Base-by-base conservation (phyloP, 2,113 vertebrate genomes). In the Vimba vimba region DNA sequence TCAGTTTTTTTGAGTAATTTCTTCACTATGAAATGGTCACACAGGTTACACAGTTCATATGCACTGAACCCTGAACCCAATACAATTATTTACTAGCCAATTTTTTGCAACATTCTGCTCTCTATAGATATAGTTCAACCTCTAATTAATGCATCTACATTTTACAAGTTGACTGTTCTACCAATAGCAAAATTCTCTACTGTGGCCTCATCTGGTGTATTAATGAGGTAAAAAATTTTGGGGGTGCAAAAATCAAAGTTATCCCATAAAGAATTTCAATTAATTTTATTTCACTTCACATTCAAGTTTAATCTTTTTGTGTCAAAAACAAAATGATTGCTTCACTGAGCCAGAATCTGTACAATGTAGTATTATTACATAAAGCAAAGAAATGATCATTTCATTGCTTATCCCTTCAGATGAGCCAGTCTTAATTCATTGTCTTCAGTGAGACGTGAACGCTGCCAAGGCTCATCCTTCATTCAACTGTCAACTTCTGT, bases 401-500 rank as follows among this genome's bases (percentile, higher is more conserved):
- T 75, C 57, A 17, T 43, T 43, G 7, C 25, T 47, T 76, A 23
- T 78, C 47, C 59, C 30, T 17, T 36, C 83, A n/a, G 74, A 64
- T 30, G 17, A 52, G 27, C 30, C 59, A 45, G 43, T 76, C 79
- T 62, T 9, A 77, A 47, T 47, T 85, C 47, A 39, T 23, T 6
- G 33, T 45, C 75, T 66, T 27, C 60, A 36, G 74, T 47, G 74
- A 78, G 45, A 55, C 57, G 27, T 33, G n/a, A 33, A 62, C 8
- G 21, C 57, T 19, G 45, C 15, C 39, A 60, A 52, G 79, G 45
- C 45, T 78, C 59, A 59, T 57, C 17, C 80, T 21, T 36, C 73
- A 82, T 55, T 78, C 39, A 6, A 6, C 47, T 83, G 68, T 36
- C 19, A 84, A 59, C 62, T 84, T 73, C 36, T 83, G 68, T 36